Evolutionary conservation across 2,113 vertebrate species (phyloP), one percentile per base, ranked within the genome.

Genomic region (Galbula dea): DNA sequence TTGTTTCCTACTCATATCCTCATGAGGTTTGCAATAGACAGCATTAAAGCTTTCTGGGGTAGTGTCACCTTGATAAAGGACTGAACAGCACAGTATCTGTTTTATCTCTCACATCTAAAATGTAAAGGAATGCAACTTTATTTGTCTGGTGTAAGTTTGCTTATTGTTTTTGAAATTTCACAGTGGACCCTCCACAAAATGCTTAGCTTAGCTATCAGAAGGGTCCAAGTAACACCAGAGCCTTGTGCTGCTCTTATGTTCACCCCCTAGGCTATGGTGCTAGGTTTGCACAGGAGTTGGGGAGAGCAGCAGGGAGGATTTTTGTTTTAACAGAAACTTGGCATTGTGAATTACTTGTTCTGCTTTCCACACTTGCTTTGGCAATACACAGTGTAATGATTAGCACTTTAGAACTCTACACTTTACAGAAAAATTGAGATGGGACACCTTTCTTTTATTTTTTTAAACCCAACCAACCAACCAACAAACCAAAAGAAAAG

Each of bases 111-210:
- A 76, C 88, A 96, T 95, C 85, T 91, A 90, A 94, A 86, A 97
- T 91, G 94, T 90, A 95, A 97, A 96, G 94, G 90, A 88, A 97
- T 94, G 94, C 69, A 96, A 95, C 95, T 97, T 97, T 89, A 94
- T 95, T 94, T 95, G 85, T 89, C 72, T 89, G 86, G 73, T 94
- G 71, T 62, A 79, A 95, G 95, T 97, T 95, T 89, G 86, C 85
- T 96, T 82, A 96, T 95, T 95, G 92, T 94, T 92, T 97, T 96
- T 95, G 95, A 97, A 97, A 97, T 96, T 89, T 88, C 91, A 88
- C 80, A 88, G 87, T 15, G 59, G 90, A 86, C 69, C 78, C 66
- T 90, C 9, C 43, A 46, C 72, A 89, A 90, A 94, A 96, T 94
- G 89, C 83, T 88, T 62, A 95, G 89, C 83, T 88, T 62, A 84